A percentile compares a stretch with the other conserved stretches of the same genome.
These are phyloP conservation scores for Dascyllus trimaculatus DNA, from an alignment of 2,113 vertebrate genomes.

Conservation along the genomic window DNA sequence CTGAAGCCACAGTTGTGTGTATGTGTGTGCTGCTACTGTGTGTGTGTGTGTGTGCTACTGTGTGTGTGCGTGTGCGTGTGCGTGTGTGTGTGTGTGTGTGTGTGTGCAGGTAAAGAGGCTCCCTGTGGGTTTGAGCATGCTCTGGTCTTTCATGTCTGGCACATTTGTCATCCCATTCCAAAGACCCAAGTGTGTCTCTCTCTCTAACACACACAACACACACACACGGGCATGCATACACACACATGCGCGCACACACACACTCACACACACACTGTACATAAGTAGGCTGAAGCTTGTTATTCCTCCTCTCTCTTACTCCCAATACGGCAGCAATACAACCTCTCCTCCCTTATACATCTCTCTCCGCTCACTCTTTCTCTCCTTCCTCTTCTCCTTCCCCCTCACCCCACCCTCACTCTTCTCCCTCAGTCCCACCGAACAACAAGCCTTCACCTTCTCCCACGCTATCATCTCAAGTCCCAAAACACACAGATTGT, in stretches of 20 bases:
- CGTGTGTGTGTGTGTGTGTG: slow-evolving; percentile 20
- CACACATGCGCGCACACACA: slow-evolving; percentile 16
- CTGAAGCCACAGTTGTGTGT: no score
- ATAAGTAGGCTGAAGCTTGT: slow-evolving; percentile 75
- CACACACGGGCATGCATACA: not conserved
- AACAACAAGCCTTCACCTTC: slow-evolving; percentile 79
- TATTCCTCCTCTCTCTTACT: slow-evolving; percentile 70
- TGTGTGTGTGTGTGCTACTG: slow-evolving; percentile 13
- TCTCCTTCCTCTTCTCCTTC: slow-evolving; percentile 36
- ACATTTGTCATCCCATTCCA: slow-evolving; percentile 90
- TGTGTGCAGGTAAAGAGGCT: slow-evolving; percentile 56
- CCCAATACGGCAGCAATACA: slow-evolving; percentile 67
- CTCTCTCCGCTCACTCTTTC: slow-evolving; percentile 74
- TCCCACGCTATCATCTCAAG: slow-evolving; percentile 71
- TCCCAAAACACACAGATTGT: slow-evolving; percentile 65
- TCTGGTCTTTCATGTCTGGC: slow-evolving; percentile 79
- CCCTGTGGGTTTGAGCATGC: slow-evolving; percentile 64
- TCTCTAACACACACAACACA: slow-evolving; percentile 8
- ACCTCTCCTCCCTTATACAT: slow-evolving; percentile 75
- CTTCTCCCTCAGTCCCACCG: slow-evolving; percentile 72
- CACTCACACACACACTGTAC: slow-evolving; percentile 37
- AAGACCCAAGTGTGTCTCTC: slow-evolving; percentile 80
- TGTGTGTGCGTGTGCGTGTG: slow-evolving; percentile 26
- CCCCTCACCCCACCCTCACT: slow-evolving; percentile 25
- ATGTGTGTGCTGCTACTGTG: not conserved